Evolutionary conservation across 2,888 invertebrate genomes (phyloP), one percentile per base, ranked within the genome.

Genomic region (Aleiodes leptofemur): DNA sequence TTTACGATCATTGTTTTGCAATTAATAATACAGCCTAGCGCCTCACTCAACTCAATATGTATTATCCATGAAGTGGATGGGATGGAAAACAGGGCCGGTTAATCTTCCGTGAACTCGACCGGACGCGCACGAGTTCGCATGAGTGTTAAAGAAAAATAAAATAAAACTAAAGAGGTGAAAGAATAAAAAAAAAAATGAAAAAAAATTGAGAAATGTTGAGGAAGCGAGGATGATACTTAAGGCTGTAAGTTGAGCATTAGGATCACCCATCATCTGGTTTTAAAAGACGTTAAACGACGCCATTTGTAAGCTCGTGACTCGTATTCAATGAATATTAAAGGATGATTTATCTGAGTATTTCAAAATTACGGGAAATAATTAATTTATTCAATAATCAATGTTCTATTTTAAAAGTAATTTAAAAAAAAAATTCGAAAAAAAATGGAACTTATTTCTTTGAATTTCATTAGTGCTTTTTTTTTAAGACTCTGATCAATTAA

Each of bases 1-100:
- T 80, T 80, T 79, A 80, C 78, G 80, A 80, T 79, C 79, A 80
- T 80, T 80, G 80, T 79, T 80, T 80, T 75, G 76, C 77, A 80
- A 80, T 80, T 80, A 79, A 80, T 80, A 80, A 80, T 72, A 74
- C 73, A 59, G 55, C 38, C 73, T 69, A 34, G 68, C 68, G 48
- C 68, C 68, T 68, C 51, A 53, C 14, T 68, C 14, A 16, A n/a
- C 68, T 51, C 51, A 68, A 68, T 68, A 29, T 69, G 16, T 38
- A 51, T 57, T 34, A 56, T 73, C 66, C 38, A 31, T 50, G 34
- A 38, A 56, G 57, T 55, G 53, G 55, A 72, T 72, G 66, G n/a
- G 73, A 51, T 73, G 69, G 57, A 73, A 73, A 73, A 73, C 51
- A 73, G 68, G 31, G 73, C 51, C 69, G 51, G 56, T 73, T 73